Evolutionary conservation across 2,888 invertebrate genomes (phyloP), one percentile per base, ranked within the genome.

Genomic region (Eurytoma californica): DNA sequence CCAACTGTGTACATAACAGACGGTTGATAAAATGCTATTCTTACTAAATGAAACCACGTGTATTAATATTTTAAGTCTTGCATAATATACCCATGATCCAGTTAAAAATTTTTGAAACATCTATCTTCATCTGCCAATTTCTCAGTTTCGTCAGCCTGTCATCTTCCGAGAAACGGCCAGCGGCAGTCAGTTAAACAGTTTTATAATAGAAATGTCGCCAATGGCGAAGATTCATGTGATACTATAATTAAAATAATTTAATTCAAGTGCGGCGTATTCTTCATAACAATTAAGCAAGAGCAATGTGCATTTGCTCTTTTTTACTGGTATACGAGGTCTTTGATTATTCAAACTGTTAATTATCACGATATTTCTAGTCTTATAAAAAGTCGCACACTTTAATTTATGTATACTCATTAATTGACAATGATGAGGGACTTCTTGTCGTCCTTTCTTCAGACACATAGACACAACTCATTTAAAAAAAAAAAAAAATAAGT

Each of bases 1-100:
- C 65, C 70, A 77, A 57, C 63, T 77, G 70, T 30, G 76, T 70
- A 69, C 69, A 77, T 66, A 73, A 30, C 7, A 60, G 5, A 24
- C 3, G 28, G 12, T 30, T 75, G 39, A 66, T 4, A 68, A 53
- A 30, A 39, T 74, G 18, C 3, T 20, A 60, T 2, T 68, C 51
- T 4, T 53, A n/a, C 28, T n/a, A 28, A 0, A 51, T 14, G 0
- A 58, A 66, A 49, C 18, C 16, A 0, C 12, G 57, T 57, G 28
- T 51, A 30, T 72, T 30, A 61, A 14, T 3, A 24, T 3, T 24
- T 49, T 28, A 49, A 49, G 20, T 18, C 39, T 68, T 68, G 55
- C 68, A 57, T 39, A 39, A 68, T 30, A 30, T 3, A 39, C 14
- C 67, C 14, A 53, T 53, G 39, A 39, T 9, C 9, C 39, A 39